Evolutionary conservation across 2,113 vertebrate genomes (phyloP).

Genomic region (Spilogale gracilis): DNA sequence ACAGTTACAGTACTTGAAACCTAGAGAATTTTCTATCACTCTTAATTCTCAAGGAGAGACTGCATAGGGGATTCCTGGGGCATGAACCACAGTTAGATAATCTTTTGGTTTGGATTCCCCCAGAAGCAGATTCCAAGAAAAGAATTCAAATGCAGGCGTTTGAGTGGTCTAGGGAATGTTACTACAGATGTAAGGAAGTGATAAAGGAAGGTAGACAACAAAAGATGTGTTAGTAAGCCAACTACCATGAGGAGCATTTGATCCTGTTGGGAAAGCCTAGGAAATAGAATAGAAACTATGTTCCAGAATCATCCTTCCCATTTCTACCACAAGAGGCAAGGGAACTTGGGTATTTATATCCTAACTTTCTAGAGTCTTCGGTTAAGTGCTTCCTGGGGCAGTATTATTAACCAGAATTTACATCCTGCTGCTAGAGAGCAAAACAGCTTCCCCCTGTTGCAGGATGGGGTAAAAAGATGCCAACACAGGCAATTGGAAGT

Average conservation of each 20-base stretch:
- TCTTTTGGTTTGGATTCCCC: background rate
- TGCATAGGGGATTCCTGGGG: background rate
- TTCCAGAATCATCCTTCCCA: background rate
- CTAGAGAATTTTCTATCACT: background rate
- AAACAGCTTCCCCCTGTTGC: background rate
- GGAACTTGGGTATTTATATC: background rate
- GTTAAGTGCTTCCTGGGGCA: background rate
- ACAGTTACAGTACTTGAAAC: background rate
- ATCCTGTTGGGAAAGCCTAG: background rate
- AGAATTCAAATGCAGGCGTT: background rate
- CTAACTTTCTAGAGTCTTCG: background rate
- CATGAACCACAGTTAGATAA: background rate
- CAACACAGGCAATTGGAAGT: background rate
- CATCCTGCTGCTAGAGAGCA: background rate
- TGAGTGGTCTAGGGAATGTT: background rate
- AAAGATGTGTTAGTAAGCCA: background rate
- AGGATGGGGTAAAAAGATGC: background rate
- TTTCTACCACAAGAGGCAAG: too few species aligned
- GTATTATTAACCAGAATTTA: background rate
- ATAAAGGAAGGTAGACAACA: background rate
- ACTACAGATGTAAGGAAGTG: background rate
- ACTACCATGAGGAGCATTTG: background rate
- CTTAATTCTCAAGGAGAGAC: background rate
- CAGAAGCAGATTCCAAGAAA: conserved; percentile 13
- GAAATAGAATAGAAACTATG: background rate